phyloP scores from a whole-genome alignment of 2,797 vertebrate species.

The Sparus aurata region DNA sequence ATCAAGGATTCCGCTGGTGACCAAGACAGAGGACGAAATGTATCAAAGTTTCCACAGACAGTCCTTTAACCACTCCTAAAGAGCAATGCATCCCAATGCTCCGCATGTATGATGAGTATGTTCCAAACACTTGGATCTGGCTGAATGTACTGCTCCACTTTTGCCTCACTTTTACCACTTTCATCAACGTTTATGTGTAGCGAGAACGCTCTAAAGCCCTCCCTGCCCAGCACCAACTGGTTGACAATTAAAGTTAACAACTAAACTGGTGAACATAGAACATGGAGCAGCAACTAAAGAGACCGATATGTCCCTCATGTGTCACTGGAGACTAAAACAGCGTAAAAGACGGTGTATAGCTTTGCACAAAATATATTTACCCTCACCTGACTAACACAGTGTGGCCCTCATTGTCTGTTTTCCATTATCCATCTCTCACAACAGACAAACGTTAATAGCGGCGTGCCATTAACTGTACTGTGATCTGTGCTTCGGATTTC shows the following conservation, averaged over 20 bases:
- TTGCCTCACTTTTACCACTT: not conserved
- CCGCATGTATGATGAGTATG: not conserved
- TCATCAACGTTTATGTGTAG: not conserved
- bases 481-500: constrained; percentile 9
- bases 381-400: not conserved
- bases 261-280: not conserved
- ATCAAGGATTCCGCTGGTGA: constrained; percentile 1
- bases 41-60: constrained; percentile 22
- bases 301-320: not conserved
- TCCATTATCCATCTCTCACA: constrained; percentile 29
- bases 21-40: not conserved
- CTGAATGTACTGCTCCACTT: not conserved
- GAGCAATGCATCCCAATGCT: not conserved
- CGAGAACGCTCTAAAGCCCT: not conserved
- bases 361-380: constrained; percentile 1
- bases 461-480: constrained; percentile 3
- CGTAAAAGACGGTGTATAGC: not conserved
- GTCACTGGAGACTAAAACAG: not conserved
- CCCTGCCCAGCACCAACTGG: not conserved
- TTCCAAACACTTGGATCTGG: not conserved
- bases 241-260: not conserved
- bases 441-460: constrained; percentile 13
- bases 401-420: constrained; percentile 1
- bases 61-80: not conserved
- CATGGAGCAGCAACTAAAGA: not conserved